A percentile compares a stretch with the other conserved stretches of the same genome.
These are phyloP conservation scores for Halichoerus grypus DNA, from an alignment of 2,113 vertebrate genomes.

Conservation along the genomic window DNA sequence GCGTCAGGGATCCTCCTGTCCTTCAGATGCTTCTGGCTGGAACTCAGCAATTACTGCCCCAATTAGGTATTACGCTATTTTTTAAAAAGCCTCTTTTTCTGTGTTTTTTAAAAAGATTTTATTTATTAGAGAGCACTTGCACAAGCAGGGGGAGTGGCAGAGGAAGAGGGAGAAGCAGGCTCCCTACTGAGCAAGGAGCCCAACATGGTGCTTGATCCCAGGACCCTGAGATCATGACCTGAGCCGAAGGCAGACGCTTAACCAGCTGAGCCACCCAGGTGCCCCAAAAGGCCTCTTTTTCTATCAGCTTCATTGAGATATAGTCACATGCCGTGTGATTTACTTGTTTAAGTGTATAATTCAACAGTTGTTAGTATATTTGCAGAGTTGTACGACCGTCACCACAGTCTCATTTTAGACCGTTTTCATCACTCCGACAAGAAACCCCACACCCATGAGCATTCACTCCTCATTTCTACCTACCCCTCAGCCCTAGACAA, in stretches of 20 bases:
- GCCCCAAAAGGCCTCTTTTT: neutral
- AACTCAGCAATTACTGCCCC: neutral
- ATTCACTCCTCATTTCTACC: neutral
- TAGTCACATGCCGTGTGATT: neutral
- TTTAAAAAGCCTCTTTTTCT: neutral
- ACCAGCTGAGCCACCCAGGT: too few species aligned
- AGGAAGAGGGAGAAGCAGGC: too few species aligned
- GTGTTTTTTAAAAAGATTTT: too few species aligned
- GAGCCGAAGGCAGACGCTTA: neutral
- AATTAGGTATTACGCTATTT: neutral
- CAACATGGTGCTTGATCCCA: neutral
- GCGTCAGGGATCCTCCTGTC: neutral
- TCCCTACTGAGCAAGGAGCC: too few species aligned
- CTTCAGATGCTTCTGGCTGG: neutral
- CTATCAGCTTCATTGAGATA: neutral
- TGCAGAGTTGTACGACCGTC: neutral
- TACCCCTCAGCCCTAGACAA: too few species aligned
- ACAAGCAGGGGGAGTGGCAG: too few species aligned
- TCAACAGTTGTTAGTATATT: neutral
- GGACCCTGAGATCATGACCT: neutral
- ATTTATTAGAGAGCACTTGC: too few species aligned
- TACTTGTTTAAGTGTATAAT: neutral
- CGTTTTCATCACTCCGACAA: neutral
- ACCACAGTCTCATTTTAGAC: neutral
- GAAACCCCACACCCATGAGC: neutral